These are phyloP conservation scores for Lathronympha strigana DNA, from an alignment of 2,888 invertebrate species.

Conservation along the genomic window DNA sequence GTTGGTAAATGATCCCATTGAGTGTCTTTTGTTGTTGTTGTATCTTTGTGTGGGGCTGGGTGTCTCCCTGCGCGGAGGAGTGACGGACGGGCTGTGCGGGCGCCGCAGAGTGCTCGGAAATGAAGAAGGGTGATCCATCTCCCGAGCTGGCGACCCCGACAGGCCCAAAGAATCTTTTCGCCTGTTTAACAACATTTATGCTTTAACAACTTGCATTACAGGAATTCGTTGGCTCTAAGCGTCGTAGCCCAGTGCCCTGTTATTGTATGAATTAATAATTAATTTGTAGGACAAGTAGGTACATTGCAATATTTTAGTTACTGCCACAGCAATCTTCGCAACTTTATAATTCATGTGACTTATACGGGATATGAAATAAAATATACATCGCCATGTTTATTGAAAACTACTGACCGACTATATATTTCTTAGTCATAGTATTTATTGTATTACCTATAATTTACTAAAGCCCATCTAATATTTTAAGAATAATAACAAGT, in stretches of 20 bases:
- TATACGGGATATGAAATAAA: no score
- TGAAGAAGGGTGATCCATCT: slow-evolving; percentile 88
- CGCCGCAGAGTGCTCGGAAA: slow-evolving; percentile 88
- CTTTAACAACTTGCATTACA: slow-evolving; percentile 44
- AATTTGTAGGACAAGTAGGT: not conserved
- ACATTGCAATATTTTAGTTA: not conserved
- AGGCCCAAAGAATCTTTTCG: slow-evolving; percentile 85
- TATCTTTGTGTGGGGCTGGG: slow-evolving; percentile 74
- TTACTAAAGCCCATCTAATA: no score
- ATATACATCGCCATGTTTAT: not conserved
- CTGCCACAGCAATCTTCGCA: slow-evolving; percentile 12
- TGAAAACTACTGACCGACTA: no score
- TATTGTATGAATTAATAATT: slow-evolving; percentile 3
- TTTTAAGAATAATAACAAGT: no score
- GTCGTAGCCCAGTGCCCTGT: slow-evolving; percentile 27
- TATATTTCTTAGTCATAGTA: no score
- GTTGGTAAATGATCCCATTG: slow-evolving; percentile 77
- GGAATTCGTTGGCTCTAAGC: slow-evolving; percentile 31
- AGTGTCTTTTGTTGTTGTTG: slow-evolving; percentile 69
- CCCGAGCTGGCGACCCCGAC: slow-evolving; percentile 83
- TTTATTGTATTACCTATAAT: no score
- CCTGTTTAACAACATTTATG: slow-evolving; percentile 65
- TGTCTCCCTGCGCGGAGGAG: slow-evolving; percentile 79
- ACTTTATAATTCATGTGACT: not conserved
- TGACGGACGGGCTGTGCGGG: slow-evolving; percentile 76